Evolutionary conservation across 2,113 vertebrate species (phyloP).

Genomic region (Dromaius novaehollandiae): DNA sequence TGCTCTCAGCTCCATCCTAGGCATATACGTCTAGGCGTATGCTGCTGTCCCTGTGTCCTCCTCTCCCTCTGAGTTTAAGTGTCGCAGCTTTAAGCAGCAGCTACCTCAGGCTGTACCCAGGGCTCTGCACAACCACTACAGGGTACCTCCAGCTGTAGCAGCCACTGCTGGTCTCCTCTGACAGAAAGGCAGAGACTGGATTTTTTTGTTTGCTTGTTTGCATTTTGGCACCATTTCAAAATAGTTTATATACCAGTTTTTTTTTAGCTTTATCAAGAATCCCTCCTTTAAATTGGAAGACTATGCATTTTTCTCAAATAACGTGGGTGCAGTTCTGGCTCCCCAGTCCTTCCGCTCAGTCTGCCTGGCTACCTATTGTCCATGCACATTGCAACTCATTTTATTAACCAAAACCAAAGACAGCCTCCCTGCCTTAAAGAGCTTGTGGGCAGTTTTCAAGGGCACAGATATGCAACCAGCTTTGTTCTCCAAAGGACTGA

Average conservation of each 20-base stretch:
- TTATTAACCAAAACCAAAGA: background rate
- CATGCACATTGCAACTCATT: background rate
- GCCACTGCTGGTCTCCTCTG: fast-evolving
- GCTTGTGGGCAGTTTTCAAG: background rate
- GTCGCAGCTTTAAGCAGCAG: background rate
- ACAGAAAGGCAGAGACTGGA: fast-evolving
- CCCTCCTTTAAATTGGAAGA: background rate
- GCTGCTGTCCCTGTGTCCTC: background rate
- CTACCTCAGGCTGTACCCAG: background rate
- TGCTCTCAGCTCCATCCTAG: background rate
- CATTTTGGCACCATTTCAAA: background rate
- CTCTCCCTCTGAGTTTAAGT: background rate
- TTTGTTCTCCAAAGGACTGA: background rate
- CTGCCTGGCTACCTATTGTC: background rate
- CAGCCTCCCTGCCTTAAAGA: background rate
- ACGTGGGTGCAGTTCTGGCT: background rate
- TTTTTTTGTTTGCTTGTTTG: background rate
- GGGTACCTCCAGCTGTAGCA: background rate
- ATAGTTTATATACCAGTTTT: fast-evolving
- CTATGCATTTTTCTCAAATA: background rate
- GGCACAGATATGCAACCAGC: background rate
- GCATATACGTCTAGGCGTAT: fast-evolving
- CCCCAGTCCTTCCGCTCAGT: background rate
- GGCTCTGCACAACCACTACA: background rate
- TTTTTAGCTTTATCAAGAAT: background rate